Evolutionary conservation across 2,888 invertebrate genomes (phyloP), one percentile per base, ranked within the genome.

Genomic region (Nineta flava): DNA sequence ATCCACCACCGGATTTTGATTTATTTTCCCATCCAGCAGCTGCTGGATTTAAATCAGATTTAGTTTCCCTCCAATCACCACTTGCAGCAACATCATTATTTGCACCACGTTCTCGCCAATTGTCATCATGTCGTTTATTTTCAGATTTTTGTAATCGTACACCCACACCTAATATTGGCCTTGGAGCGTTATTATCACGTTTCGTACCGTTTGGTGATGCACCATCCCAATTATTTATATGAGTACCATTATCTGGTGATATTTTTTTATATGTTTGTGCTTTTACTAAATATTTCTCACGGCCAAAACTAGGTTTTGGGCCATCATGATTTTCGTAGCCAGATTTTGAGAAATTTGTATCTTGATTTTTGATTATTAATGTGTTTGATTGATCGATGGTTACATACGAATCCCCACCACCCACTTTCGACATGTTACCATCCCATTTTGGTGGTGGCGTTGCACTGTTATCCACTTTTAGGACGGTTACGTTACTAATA

Each of bases 131-230:
- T 10, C 56, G 54, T 10, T 55, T 55, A 3, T 50, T 47, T 4
- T 47, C 44, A 5, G 49, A 35, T 51, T 59, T 61, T 15, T 60
- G 57, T 42, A 60, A 56, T 31, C 64, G 55, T 3, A 62, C 65
- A 4, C 65, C 65, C 0, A 59, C 61, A 2, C 66, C 66, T 38
- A 66, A 55, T 49, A 66, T 66, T 2, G 66, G 66, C 19, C 66
- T 53, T 0, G 65, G 65, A 7, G 57, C 52, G 50, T 57, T 60
- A 49, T 59, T 57, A 9, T 50, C 48, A 19, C 47, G 13, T 35
- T 16, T 45, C 12, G 16, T 44, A 16, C 15, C 42, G 26, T 44
- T 44, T 9, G 44, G 7, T 9, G 34, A 19, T 2, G 42, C 31
- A 26, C 26, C 26, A 19, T 49, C 35, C 44, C 44, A 49, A 6